Base-by-base conservation (phyloP, 2,888 invertebrate species). In the Crossocerus cetratus region DNA sequence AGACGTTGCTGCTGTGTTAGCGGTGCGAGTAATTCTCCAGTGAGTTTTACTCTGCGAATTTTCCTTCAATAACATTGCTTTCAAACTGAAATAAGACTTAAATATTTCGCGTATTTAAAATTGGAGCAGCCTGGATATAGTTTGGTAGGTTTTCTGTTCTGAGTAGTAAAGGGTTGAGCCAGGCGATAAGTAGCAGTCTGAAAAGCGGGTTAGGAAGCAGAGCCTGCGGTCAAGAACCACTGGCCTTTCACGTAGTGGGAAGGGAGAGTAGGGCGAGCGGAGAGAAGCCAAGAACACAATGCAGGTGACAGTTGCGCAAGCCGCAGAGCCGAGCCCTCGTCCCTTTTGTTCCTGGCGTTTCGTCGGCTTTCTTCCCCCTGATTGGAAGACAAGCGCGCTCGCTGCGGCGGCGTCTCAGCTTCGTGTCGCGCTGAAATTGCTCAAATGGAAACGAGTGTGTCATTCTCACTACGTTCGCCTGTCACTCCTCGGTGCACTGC, bases 261-360 rank as follows among this genome's bases (percentile, higher is more conserved):
- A 55, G 55, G 43, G 56, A 64, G 22, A 55, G 44, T 14, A 11
- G 23, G 53, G 21, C 23, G 14, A 58, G 57, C 73, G 80, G 68
- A 73, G 73, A 77, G 65, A 76, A 80, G 62, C 75, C 80, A 77
- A 81, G 83, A 84, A 84, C 65, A 85, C 87, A 87, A 88, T 88
- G 86, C 86, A 87, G 86, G 86, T 86, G 88, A 88, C 87, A 88
- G 87, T 83, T 84, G 83, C 81, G 80, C 82, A 83, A 77, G 82
- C 84, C 81, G 74, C 84, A 77, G 79, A 73, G 49, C 49, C 16
- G 14, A 16, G 72, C 63, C 71, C 77, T 77, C 74, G 73, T 81
- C 77, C 80, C 83, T 83, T 85, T 86, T 86, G 86, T 86, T 86
- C 83, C 77, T 84, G 79, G 77, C 81, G 80, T 85, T 86, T 86